Evolutionary conservation across 2,113 vertebrate genomes (phyloP), one percentile per base, ranked within the genome.

Genomic region (Procavia capensis): DNA sequence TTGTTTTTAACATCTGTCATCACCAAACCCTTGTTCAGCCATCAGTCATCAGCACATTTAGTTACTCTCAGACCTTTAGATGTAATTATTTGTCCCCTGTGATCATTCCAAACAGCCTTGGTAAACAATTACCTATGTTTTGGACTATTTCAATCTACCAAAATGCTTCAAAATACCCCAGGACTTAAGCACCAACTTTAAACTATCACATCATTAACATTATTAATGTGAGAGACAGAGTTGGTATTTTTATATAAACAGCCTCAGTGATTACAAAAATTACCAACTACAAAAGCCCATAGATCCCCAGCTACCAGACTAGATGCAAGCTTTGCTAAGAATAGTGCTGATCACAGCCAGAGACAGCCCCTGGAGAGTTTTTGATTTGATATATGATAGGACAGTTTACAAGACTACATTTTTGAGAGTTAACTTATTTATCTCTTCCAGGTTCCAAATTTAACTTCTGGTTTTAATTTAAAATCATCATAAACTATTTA

Each of bases 401-500:
- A 86, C 86, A 95, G 93, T 76, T 96, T 89, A 96, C 85, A 68
- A 80, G 43, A 59, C 36, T 89, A 83, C 7, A 79, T 95, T 63
- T 95, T 96, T 98, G 57, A 81, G 81, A 78, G 84, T 83, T 94
- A 92, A 97, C 96, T 79, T 43, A 84, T 86, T 94, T 89, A 94
- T 93, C 94, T 97, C 97, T 88, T 83, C 94, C 70, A 16, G 54
- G 41, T 91, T 47, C 70, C 91, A 92, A 84, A 96, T 97, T 96
- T 96, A 84, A 97, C 93, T 96, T 66, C n/a, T 98, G 96, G 47
- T 79, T 97, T 97, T 96, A 95, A 97, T 98, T 96, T 97, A 89
- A 97, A 95, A 85, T 96, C 93, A 36, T 93, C 96, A 63, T 57
- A 24, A 92, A 76, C 64, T 95, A 96, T 89, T 93, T 95, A 92